These are phyloP conservation scores for Agelaius tricolor DNA, from an alignment of 2,113 vertebrate genomes.

Conservation along the genomic window DNA sequence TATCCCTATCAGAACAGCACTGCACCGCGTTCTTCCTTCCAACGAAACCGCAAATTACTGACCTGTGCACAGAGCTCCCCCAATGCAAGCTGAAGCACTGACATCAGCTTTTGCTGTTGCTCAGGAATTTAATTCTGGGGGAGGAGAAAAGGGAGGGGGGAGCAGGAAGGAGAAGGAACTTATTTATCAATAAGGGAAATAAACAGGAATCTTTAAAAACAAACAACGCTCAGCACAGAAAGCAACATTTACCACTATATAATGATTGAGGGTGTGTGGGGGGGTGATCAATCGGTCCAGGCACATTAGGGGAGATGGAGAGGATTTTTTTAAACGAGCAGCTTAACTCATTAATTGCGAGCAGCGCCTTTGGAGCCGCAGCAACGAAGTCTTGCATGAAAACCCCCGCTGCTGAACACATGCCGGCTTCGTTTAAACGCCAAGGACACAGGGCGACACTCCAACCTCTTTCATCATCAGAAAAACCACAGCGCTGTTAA, in stretches of 20 bases:
- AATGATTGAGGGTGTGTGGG: neutral
- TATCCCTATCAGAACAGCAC: neutral
- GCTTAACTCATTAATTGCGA: neutral
- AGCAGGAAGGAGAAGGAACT: constrained; percentile 56
- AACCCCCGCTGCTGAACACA: neutral
- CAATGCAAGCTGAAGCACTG: constrained; percentile 62
- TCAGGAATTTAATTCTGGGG: constrained; percentile 69
- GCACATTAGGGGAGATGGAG: neutral
- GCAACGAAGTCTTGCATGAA: constrained; percentile 2
- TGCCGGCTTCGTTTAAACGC: neutral
- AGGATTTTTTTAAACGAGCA: neutral
- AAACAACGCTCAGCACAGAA: neutral
- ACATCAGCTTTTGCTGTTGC: constrained; percentile 64
- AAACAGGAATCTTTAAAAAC: neutral
- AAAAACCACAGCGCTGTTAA: constrained; percentile 6
- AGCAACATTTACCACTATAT: neutral
- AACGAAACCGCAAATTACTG: constrained; percentile 49
- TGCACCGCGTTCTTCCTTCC: neutral
- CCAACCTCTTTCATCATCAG: constrained; percentile 23
- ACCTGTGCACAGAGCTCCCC: constrained; percentile 59
- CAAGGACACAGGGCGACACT: constrained; percentile 24
- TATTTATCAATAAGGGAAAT: constrained; percentile 57
- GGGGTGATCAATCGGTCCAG: neutral
- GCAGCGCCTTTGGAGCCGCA: neutral
- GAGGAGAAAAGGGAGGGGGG: constrained; percentile 53